These are phyloP conservation scores for Orthosia gracilis DNA, from an alignment of 2,888 invertebrate species.

Conservation along the genomic window DNA sequence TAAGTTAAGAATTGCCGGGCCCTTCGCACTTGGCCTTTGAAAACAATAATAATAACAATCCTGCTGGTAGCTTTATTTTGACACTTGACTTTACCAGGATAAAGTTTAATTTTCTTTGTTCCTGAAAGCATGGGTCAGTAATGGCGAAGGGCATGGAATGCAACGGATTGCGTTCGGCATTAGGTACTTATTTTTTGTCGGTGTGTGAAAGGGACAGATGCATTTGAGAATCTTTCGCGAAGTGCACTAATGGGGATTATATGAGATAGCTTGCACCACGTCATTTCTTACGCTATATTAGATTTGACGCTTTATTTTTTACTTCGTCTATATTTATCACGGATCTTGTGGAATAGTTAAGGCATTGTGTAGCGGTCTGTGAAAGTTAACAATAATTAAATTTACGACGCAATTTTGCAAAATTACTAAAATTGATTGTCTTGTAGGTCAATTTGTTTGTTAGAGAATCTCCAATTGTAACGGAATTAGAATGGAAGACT, in stretches of 20 bases:
- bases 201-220: slow-evolving; percentile 82
- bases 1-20: slow-evolving; percentile 86
- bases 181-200: slow-evolving; percentile 89
- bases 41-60: slow-evolving; percentile 73
- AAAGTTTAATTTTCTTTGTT: slow-evolving; percentile 54
- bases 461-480: slow-evolving; percentile 55
- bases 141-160: slow-evolving; percentile 86
- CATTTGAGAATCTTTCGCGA: slow-evolving; percentile 83
- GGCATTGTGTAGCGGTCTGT: slow-evolving; percentile 54
- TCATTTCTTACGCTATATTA: slow-evolving; percentile 75
- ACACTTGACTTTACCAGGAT: slow-evolving; percentile 68
- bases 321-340: slow-evolving; percentile 60
- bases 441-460: slow-evolving; percentile 62
- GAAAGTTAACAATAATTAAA: slow-evolving; percentile 69
- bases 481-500: slow-evolving; percentile 53
- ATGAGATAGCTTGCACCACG: slow-evolving; percentile 81
- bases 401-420: slow-evolving; percentile 62
- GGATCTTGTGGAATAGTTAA: slow-evolving; percentile 57
- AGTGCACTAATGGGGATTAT: slow-evolving; percentile 89
- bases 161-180: slow-evolving; percentile 86
- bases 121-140: slow-evolving; percentile 70
- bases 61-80: slow-evolving; percentile 59
- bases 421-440: slow-evolving; percentile 56
- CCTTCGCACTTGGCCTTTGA: slow-evolving; percentile 85
- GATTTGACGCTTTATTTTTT: slow-evolving; percentile 73